Conservation (phyloP, 2,797 vertebrate genomes). For the Tokudaia muenninki region DNA sequence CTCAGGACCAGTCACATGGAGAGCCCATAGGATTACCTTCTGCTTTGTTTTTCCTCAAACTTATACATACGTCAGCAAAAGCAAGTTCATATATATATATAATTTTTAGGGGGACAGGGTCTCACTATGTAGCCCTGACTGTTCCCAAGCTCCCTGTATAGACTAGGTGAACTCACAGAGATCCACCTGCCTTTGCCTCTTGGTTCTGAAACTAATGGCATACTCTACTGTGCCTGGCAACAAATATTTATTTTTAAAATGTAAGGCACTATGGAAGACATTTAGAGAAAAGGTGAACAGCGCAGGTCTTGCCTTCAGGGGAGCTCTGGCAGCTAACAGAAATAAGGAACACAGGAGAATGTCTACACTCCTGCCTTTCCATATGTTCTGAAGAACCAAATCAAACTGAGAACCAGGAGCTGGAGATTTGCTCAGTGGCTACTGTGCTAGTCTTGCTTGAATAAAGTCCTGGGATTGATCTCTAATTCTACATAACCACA, state of each 20-base stretch:
- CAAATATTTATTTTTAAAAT: conserved; percentile 40
- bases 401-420: neutral
- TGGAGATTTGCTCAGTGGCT: neutral
- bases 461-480: neutral
- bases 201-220: neutral
- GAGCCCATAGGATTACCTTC: no score
- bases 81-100: no score
- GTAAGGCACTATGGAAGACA: neutral
- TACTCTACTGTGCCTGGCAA: neutral
- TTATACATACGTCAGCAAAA: no score
- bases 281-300: neutral
- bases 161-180: neutral
- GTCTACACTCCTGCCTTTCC: neutral
- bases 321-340: neutral
- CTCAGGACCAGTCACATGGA: no score
- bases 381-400: neutral
- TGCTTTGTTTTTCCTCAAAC: no score
- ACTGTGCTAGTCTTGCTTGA: neutral
- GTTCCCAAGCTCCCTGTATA: no score
- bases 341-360: neutral
- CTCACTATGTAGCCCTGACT: no score
- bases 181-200: neutral
- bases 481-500: neutral
- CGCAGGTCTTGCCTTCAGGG: neutral
- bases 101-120: no score